These are phyloP conservation scores for Phalacrocorax carbo DNA, from an alignment of 2,113 vertebrate species.

Conservation along the genomic window DNA sequence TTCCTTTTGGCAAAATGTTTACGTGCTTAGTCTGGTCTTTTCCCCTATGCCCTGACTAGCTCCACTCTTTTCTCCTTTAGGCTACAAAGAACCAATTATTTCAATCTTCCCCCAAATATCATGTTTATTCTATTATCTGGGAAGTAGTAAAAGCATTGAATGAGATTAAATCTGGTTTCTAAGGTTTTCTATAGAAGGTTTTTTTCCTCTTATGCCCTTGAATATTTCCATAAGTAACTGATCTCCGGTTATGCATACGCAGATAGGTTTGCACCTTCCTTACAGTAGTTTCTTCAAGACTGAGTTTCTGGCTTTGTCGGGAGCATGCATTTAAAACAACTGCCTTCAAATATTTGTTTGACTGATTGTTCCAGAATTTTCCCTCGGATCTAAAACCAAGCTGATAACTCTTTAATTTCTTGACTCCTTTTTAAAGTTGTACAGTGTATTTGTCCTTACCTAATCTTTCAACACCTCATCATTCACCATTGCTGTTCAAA, in stretches of 20 bases:
- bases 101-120: neutral
- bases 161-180: neutral
- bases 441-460: neutral
- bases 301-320: neutral
- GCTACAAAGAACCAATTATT: neutral
- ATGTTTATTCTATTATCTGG: neutral
- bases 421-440: neutral
- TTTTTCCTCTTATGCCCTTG: neutral
- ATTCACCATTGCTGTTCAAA: neutral
- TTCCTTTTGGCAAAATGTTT: neutral
- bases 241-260: accelerated
- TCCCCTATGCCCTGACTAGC: neutral
- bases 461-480: neutral
- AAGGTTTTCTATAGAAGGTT: neutral
- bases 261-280: neutral
- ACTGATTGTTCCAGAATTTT: neutral
- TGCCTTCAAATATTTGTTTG: neutral
- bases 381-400: neutral
- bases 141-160: neutral
- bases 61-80: neutral
- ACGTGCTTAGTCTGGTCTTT: neutral
- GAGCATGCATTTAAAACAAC: neutral
- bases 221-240: neutral
- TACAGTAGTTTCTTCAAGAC: neutral
- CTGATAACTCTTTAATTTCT: neutral